Percentiles rank a stretch among this genome's conserved stretches.
Conservation (phyloP, 2,797 vertebrate species). For the Myotis vivesi region DNA sequence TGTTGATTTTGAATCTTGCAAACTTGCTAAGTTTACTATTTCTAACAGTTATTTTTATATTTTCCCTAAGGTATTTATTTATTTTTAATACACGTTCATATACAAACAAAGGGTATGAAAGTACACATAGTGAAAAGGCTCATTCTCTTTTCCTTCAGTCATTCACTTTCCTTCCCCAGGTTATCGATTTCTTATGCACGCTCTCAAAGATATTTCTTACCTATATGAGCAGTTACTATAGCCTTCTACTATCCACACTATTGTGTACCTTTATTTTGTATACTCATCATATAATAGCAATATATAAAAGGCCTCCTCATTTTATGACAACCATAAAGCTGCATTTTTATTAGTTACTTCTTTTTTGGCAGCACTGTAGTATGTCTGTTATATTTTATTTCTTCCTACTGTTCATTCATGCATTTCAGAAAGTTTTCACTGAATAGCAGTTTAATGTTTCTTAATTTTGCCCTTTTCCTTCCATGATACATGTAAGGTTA, state of each 20-base stretch:
- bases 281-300: background rate
- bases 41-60: background rate
- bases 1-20: background rate
- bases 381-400: background rate
- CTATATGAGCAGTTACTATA: background rate
- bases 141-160: background rate
- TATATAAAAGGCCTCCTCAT: background rate
- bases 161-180: background rate
- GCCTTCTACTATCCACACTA: background rate
- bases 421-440: constrained; percentile 8
- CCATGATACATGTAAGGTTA: background rate
- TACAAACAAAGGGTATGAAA: background rate
- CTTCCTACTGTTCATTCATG: background rate
- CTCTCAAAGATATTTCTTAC: background rate
- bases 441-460: background rate
- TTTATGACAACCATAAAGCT: background rate
- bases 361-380: background rate
- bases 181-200: background rate
- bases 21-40: background rate
- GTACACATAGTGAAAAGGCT: background rate
- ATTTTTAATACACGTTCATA: background rate
- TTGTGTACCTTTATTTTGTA: background rate
- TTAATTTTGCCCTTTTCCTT: constrained; percentile 4
- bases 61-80: background rate
- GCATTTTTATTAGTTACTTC: background rate